Evolutionary conservation across 2,113 vertebrate species (phyloP), one percentile per base, ranked within the genome.

Genomic region (Aplodontia rufa): DNA sequence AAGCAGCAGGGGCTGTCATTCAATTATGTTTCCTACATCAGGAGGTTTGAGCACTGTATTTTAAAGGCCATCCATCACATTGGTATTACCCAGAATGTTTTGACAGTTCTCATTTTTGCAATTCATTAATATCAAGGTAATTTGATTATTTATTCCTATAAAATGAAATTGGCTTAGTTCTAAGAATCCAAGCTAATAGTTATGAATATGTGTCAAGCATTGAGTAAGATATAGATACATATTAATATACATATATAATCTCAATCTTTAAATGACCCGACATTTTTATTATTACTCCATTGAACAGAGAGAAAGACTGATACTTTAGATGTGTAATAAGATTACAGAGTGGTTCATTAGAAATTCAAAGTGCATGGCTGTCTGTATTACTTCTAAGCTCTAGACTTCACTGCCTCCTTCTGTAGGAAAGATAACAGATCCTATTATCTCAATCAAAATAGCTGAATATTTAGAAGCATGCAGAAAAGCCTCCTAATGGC

Each of bases 101-200:
- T 60, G 71, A 28, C 11, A n/a, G 32, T 51, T 68, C 42, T 40
- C 37, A 69, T 37, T 89, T 90, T n/a, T 84, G 42, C 64, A 95
- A 87, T 45, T 90, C 14, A 37, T 71, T 58, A 95, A 55, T n/a
- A 74, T 84, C n/a, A 85, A 40, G 22, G 88, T 0, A 51, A 49
- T 35, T 60, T 68, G 12, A 14, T 83, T 58, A 80, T 69, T 62
- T 87, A 87, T 88, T 71, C 37, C 86, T 68, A 60, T 28, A 84
- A 91, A 71, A 93, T 75, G 11, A 10, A 92, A 79, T 58, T 84
- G 13, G 76, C 14, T 66, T 92, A 76, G 47, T 19, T n/a, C n/a
- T 53, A 93, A 95, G 71, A 93, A 93, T 17, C 66, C 60, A 87
- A 89, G 66, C 51, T 86, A 92, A 89, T 5, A 40, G 80, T 19